A percentile compares a stretch with the other conserved stretches of the same genome.
Evolutionary conservation across 2,888 invertebrate genomes (phyloP).

Genomic region (Tetramorium bicarinatum): DNA sequence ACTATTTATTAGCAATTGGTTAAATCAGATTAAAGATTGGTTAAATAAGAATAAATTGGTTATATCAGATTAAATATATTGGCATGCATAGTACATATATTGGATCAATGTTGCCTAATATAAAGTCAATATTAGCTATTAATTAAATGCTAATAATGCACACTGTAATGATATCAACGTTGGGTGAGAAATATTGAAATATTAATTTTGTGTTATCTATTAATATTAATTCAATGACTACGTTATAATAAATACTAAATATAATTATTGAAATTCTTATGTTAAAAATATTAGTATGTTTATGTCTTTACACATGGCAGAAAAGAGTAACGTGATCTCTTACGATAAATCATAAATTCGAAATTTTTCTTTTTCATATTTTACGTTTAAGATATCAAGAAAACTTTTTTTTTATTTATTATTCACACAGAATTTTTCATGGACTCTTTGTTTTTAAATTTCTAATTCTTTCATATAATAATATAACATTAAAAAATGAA

Average conservation of each 20-base stretch:
- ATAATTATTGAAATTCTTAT: neutral
- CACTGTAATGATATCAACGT: neutral
- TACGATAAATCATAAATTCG: too few relatives aligned
- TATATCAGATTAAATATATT: neutral
- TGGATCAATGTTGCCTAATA: neutral
- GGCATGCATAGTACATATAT: neutral
- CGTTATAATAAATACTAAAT: neutral
- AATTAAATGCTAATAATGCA: neutral
- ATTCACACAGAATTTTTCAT: too few relatives aligned
- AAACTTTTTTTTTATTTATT: too few relatives aligned
- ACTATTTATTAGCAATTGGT: neutral
- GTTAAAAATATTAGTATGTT: neutral
- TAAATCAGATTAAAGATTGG: too few relatives aligned
- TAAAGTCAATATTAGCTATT: neutral
- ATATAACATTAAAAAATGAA: too few relatives aligned
- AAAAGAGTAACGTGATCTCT: too few relatives aligned
- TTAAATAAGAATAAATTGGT: too few relatives aligned
- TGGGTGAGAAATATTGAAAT: neutral
- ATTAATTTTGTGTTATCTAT: too few relatives aligned
- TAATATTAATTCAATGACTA: neutral
- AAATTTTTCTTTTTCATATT: too few relatives aligned
- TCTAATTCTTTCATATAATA: too few relatives aligned
- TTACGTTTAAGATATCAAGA: too few relatives aligned
- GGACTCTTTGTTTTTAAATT: too few relatives aligned
- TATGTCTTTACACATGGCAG: neutral